Evolutionary conservation across 2,888 invertebrate genomes (phyloP).

Genomic region (Tipula lateralis): DNA sequence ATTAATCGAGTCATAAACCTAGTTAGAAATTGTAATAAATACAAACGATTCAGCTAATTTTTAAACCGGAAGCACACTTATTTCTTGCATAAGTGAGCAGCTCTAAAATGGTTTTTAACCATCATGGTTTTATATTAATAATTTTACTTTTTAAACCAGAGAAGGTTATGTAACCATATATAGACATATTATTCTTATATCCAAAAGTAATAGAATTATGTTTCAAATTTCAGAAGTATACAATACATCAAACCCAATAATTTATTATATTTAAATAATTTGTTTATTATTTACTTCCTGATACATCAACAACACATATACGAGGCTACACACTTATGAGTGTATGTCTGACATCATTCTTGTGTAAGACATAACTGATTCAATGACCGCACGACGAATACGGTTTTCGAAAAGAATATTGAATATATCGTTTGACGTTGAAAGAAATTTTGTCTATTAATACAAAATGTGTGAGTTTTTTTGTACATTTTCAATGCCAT

Average conservation of each 20-base stretch:
- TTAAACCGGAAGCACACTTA: no score
- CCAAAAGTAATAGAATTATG: not conserved
- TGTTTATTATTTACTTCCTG: not conserved
- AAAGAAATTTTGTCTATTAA: not conserved
- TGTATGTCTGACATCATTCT: not conserved
- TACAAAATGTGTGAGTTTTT: not conserved
- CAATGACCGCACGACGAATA: not conserved
- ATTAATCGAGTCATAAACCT: no score
- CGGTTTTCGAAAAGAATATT: not conserved
- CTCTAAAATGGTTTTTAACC: no score
- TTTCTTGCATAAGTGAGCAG: no score
- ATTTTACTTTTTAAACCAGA: not conserved
- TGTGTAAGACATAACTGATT: not conserved
- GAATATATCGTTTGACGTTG: not conserved
- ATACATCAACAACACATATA: not conserved
- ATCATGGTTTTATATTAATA: no score
- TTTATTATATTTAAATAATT: not conserved
- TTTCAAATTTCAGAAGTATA: not conserved
- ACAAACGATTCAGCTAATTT: no score
- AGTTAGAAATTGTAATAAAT: no score
- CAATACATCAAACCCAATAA: not conserved
- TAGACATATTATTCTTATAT: not conserved
- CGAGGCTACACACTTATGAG: not conserved
- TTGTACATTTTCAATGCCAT: not conserved
- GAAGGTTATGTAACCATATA: not conserved